These are phyloP conservation scores for Dexiosoma caninum DNA, from an alignment of 2,888 invertebrate genomes.

Conservation along the genomic window DNA sequence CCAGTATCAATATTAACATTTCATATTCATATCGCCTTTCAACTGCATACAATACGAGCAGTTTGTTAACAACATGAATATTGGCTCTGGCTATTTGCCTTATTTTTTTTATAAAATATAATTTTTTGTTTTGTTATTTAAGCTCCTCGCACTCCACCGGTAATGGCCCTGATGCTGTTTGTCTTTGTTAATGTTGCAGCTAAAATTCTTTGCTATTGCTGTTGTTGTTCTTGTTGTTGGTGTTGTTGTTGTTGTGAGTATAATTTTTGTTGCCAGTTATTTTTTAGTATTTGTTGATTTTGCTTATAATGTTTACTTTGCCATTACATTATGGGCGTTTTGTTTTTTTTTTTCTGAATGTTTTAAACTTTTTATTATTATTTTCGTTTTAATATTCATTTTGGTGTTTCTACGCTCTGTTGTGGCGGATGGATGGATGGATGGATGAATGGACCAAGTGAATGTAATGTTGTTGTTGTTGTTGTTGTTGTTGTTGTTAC, in stretches of 20 bases:
- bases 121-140: constrained; percentile 2
- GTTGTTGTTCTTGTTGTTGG: too few species aligned
- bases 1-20: constrained; percentile 57
- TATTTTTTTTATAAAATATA: too few species aligned
- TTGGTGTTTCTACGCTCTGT: constrained; percentile 15
- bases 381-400: neutral
- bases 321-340: constrained; percentile 66
- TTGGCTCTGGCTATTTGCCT: constrained; percentile 45
- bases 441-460: neutral
- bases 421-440: neutral
- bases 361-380: constrained; percentile 4
- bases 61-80: constrained; percentile 17
- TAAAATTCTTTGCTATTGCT: too few species aligned
- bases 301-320: constrained; percentile 60
- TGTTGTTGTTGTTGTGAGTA: constrained; percentile 18
- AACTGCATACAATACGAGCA: constrained; percentile 8
- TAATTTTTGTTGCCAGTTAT: constrained; percentile 57
- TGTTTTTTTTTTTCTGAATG: too few species aligned
- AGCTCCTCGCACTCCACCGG: neutral
- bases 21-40: constrained; percentile 48
- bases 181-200: constrained; percentile 49
- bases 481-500: constrained; percentile 12
- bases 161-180: neutral
- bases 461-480: too few species aligned
- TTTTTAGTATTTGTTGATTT: constrained; percentile 59